Conservation (phyloP, 2,113 vertebrate genomes). For the Nymphicus hollandicus region DNA sequence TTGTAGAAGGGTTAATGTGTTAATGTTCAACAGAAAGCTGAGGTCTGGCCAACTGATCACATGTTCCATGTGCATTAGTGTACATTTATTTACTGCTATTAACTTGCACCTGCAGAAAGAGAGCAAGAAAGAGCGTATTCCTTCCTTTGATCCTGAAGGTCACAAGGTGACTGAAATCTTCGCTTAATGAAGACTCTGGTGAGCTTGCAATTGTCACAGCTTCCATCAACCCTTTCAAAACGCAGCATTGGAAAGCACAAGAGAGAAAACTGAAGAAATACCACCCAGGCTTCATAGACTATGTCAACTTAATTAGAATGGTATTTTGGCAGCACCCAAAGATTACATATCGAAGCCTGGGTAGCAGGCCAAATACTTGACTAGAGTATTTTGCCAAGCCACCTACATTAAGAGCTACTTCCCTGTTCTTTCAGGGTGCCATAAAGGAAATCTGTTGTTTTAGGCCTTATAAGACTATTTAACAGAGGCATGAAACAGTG, state of each 20-base stretch:
- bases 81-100: slow-evolving; percentile 32
- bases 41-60: slow-evolving; percentile 26
- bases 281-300: slow-evolving; percentile 50
- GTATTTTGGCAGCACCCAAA: slow-evolving; percentile 55
- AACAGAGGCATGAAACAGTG: not conserved
- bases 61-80: not conserved
- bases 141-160: slow-evolving; percentile 30
- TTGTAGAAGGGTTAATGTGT: slow-evolving; percentile 31
- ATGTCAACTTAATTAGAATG: slow-evolving; percentile 55
- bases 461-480: not conserved
- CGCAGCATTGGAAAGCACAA: not conserved
- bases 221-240: slow-evolving; percentile 28
- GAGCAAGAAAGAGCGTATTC: not conserved
- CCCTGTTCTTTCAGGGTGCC: not conserved
- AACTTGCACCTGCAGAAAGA: slow-evolving; percentile 38
- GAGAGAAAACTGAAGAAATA: slow-evolving; percentile 25
- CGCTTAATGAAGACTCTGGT: not conserved
- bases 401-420: slow-evolving; percentile 48
- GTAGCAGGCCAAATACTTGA: slow-evolving; percentile 52
- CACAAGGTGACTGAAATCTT: slow-evolving; percentile 7
- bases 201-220: slow-evolving; percentile 12
- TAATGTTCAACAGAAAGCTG: slow-evolving; percentile 24
- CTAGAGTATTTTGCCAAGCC: slow-evolving; percentile 42
- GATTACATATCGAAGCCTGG: slow-evolving; percentile 53
- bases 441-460: slow-evolving; percentile 23